Conservation (phyloP, 2,888 invertebrate genomes). For the Lasioglossum marginatum region DNA sequence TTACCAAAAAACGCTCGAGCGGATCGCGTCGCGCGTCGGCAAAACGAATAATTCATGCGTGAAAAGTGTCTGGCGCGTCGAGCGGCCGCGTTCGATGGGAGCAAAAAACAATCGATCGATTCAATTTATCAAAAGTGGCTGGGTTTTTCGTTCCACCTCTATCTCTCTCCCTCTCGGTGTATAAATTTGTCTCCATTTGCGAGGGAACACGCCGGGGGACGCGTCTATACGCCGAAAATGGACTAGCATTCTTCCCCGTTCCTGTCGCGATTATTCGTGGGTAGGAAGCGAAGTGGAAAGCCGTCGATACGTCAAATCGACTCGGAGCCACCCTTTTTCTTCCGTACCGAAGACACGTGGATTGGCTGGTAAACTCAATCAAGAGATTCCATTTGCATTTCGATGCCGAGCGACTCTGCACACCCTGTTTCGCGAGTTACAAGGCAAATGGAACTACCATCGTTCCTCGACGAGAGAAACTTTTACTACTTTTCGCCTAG, state of each 20-base stretch:
- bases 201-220: slow-evolving; percentile 27
- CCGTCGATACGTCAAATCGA: slow-evolving; percentile 71
- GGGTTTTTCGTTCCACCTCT: slow-evolving; percentile 12
- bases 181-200: slow-evolving; percentile 63
- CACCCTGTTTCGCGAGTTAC: slow-evolving; percentile 38
- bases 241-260: slow-evolving; percentile 52
- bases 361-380: slow-evolving; percentile 69
- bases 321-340: slow-evolving; percentile 53
- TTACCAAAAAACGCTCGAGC: slow-evolving; percentile 8
- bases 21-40: background rate
- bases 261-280: slow-evolving; percentile 62
- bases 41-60: slow-evolving; percentile 41
- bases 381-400: slow-evolving; percentile 72
- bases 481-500: slow-evolving; percentile 22
- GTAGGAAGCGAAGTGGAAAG: slow-evolving; percentile 59
- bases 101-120: slow-evolving; percentile 48
- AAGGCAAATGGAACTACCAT: slow-evolving; percentile 11
- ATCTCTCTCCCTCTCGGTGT: background rate
- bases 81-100: background rate
- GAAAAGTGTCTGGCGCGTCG: slow-evolving; percentile 33
- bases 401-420: slow-evolving; percentile 36
- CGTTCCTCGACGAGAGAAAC: background rate
- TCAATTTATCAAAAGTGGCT: slow-evolving; percentile 55
- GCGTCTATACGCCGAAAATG: slow-evolving; percentile 36
- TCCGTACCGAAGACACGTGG: slow-evolving; percentile 28